A percentile compares a stretch with the other conserved stretches of the same genome.
Conservation (phyloP, 2,888 invertebrate genomes). For the Polydrusus cervinus region DNA sequence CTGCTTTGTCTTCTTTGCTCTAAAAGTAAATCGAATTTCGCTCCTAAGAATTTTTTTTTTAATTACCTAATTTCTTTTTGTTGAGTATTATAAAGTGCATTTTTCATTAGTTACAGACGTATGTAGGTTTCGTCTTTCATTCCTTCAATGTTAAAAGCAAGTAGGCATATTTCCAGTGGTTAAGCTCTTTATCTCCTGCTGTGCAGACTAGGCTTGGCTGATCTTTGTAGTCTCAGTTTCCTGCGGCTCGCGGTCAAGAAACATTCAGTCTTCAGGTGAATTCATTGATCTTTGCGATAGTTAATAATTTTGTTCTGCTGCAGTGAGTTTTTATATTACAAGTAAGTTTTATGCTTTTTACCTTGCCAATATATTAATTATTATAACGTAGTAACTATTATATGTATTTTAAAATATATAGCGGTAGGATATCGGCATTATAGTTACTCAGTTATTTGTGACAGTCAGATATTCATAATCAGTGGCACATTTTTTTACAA, state of each 20-base stretch:
- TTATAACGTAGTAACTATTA: not conserved
- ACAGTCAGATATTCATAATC: no score
- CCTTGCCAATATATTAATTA: not conserved
- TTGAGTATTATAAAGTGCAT: conserved; percentile 25
- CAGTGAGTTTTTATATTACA: conserved; percentile 17
- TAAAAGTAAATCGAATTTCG: no score
- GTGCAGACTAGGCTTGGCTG: conserved; percentile 39
- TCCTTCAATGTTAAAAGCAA: conserved; percentile 30
- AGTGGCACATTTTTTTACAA: no score
- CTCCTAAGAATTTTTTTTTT: no score
- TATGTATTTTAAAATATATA: no score
- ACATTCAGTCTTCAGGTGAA: conserved; percentile 29
- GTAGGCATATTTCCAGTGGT: conserved; percentile 40
- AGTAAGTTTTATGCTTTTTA: conserved; percentile 16
- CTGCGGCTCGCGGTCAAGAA: conserved; percentile 31
- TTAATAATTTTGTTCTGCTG: conserved; percentile 15
- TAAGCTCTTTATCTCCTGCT: conserved; percentile 24
- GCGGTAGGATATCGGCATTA: no score
- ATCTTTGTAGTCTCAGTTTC: conserved; percentile 41
- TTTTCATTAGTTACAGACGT: conserved; percentile 11
- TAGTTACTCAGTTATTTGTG: no score
- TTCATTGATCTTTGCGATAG: conserved; percentile 19
- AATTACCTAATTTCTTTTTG: conserved; percentile 2
- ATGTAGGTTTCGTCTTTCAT: conserved; percentile 31
- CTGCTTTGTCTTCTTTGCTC: no score